phyloP scores from a whole-genome alignment of 37 sponge, comb jelly and placozoan species.

The Sycon ciliatum region DNA sequence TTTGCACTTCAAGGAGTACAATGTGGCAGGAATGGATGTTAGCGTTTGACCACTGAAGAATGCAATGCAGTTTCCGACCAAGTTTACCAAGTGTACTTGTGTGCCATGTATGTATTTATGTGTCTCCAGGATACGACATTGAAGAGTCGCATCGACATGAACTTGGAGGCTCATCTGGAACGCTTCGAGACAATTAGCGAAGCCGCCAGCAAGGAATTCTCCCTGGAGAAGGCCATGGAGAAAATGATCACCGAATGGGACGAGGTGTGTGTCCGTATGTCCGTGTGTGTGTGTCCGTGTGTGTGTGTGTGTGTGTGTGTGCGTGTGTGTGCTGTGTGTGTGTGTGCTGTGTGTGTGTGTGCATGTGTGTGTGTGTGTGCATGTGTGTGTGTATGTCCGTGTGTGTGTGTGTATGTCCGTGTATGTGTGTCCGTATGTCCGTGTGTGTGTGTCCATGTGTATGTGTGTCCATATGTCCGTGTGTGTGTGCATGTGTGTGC shows the following conservation, averaged over 20 bases:
- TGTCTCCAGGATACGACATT: slow-evolving; percentile 64
- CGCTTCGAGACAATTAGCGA: slow-evolving; percentile 98
- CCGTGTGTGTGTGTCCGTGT: background rate
- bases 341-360: background rate
- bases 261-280: slow-evolving; percentile 44
- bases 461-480: too few species aligned
- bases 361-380: background rate
- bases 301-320: background rate
- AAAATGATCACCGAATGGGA: slow-evolving; percentile 95
- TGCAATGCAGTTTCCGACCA: too few species aligned
- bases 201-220: slow-evolving; percentile 92
- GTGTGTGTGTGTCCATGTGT: background rate
- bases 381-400: background rate
- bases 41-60: too few species aligned
- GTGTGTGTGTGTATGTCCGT: slow-evolving; percentile 2
- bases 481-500: slow-evolving; percentile 12
- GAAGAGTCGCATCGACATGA: slow-evolving; percentile 76
- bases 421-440: background rate
- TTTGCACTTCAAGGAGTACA: too few species aligned
- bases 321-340: background rate
- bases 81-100: too few species aligned
- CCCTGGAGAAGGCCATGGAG: slow-evolving; percentile 95
- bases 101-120: too few species aligned
- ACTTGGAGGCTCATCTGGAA: slow-evolving; percentile 83
- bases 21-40: too few species aligned